phyloP scores from a whole-genome alignment of 1,140 invertebrate genomes.

The Dolichoris vasculosae region DNA sequence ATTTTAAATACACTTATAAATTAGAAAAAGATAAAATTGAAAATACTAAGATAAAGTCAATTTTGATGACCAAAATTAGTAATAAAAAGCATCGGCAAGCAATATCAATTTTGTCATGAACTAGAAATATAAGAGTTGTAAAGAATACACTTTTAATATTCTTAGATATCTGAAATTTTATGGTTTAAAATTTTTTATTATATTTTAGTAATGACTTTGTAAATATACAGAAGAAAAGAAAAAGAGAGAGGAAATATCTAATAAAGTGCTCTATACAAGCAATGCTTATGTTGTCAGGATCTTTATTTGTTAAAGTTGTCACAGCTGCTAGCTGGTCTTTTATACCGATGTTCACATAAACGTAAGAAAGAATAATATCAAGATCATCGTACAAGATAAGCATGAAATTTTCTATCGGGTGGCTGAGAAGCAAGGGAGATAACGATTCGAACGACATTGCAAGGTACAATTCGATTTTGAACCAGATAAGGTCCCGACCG shows the following conservation, averaged over 20 bases:
- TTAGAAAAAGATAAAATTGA: neutral
- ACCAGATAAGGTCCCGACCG: neutral
- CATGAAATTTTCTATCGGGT: neutral
- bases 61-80: too few relatives aligned
- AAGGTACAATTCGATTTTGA: constrained; percentile 25
- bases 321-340: constrained; percentile 28
- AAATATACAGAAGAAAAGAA: neutral
- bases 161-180: too few relatives aligned
- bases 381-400: neutral
- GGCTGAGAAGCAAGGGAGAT: too few relatives aligned
- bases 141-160: too few relatives aligned
- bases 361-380: neutral
- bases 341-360: neutral
- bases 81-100: too few relatives aligned
- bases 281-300: constrained; percentile 39
- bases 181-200: too few relatives aligned
- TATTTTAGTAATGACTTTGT: too few relatives aligned
- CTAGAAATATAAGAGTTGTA: too few relatives aligned
- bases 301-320: constrained; percentile 42
- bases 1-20: neutral
- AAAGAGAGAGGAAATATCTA: constrained; percentile 30
- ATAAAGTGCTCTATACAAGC: constrained; percentile 43
- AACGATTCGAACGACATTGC: neutral
- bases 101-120: too few relatives aligned
- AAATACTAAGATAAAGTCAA: too few relatives aligned